Evolutionary conservation across 2,797 vertebrate species (phyloP).

Genomic region (Poecilia wingei): DNA sequence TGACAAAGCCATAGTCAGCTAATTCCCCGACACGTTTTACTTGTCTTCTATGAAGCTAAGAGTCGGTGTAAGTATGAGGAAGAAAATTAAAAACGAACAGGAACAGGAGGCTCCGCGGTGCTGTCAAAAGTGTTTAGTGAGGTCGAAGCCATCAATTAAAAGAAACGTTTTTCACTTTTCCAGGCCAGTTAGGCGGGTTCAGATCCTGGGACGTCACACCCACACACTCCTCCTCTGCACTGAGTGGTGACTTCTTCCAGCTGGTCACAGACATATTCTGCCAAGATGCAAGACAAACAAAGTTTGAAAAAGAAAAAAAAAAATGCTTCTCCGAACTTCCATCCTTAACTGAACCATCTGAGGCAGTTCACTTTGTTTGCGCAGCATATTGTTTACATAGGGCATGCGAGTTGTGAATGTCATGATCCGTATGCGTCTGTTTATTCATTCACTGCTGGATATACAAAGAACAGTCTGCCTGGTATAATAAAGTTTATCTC

Average conservation of each 20-base stretch:
- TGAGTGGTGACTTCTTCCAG: constrained; percentile 6
- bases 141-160: background rate
- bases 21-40: no score
- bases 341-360: background rate
- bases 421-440: background rate
- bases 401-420: background rate
- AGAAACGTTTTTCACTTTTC: constrained; percentile 4
- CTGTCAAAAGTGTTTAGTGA: background rate
- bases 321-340: background rate
- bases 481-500: background rate
- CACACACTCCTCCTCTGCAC: background rate
- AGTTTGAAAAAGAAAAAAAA: background rate
- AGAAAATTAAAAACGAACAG: background rate
- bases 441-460: constrained; percentile 3
- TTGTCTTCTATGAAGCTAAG: background rate
- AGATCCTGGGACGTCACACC: constrained; percentile 1
- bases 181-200: constrained; percentile 6
- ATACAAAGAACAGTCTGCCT: background rate
- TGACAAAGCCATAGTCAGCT: background rate
- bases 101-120: background rate
- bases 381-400: constrained; percentile 7
- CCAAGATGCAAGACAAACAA: constrained; percentile 5
- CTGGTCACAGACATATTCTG: constrained; percentile 5
- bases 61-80: background rate
- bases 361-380: constrained; percentile 6